Base-by-base conservation (phyloP, 2,888 invertebrate genomes). In the Ennomos fuscantarius region DNA sequence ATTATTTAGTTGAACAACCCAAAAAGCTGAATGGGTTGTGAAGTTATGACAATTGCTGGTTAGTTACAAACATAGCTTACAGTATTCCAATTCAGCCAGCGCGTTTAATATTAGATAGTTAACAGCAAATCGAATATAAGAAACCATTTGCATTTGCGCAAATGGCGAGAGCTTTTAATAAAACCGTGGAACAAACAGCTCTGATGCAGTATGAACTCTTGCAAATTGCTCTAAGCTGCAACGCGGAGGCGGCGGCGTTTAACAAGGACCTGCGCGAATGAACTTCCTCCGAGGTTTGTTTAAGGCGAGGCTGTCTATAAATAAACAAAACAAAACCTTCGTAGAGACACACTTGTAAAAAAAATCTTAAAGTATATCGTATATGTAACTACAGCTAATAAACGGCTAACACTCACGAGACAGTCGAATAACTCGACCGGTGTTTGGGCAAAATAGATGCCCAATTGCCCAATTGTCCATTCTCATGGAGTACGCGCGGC, bases 211-310 rank as follows among this genome's bases (percentile, higher is more conserved):
- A 79, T 78, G 81, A 87, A 86, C 86, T 88, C 86, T 85, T 86
- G 89, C 89, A 89, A 89, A 89, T 89, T 89, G 86, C 87, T 87
- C 79, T 86, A 87, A 88, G 89, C 89, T 84, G 78, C 82, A 76
- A 79, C 80, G 84, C 80, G 85, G 24, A 3, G 24, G 24, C 1
- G 24, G 85, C 80, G 74, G 81, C 84, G 84, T 82, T 82, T 80
- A 81, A 88, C 89, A 88, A 84, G 83, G 81, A 83, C 84, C 82
- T 78, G 82, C 70, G 76, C 79, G 81, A 79, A 78, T 84, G 81
- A 84, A 85, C 82, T 86, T 86, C 82, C 81, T 78, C 74, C 68
- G 75, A 74, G 76, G 74, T 76, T 69, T 62, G 60, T 68, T 87
- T 87, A 86, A 87, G 85, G 86, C 24, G 3, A n/a, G 41, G 11